Percentiles rank a stretch among this genome's conserved stretches.
phyloP scores from a whole-genome alignment of 2,888 invertebrate genomes.

The Ophion ventricosus region DNA sequence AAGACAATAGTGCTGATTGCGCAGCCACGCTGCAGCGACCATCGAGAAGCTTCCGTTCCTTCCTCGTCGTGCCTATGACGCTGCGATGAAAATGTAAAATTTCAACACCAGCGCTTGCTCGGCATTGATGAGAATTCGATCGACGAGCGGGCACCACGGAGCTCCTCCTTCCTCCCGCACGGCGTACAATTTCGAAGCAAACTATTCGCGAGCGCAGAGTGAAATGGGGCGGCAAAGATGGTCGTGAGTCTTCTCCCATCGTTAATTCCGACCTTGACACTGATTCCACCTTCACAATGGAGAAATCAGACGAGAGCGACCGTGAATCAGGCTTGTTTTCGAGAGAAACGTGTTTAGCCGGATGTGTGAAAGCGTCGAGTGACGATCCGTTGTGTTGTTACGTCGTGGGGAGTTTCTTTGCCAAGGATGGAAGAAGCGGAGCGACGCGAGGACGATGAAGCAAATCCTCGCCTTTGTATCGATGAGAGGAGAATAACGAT shows the following conservation, averaged over 20 bases:
- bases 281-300: conserved; percentile 50
- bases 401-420: no score
- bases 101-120: conserved; percentile 21
- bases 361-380: neutral
- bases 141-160: neutral
- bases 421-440: no score
- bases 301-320: conserved; percentile 61
- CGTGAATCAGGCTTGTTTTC: conserved; percentile 63
- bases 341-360: conserved; percentile 36
- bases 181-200: conserved; percentile 30
- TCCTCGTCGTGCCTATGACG: conserved; percentile 4
- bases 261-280: conserved; percentile 61
- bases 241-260: conserved; percentile 29
- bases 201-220: conserved; percentile 36
- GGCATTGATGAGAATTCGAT: conserved; percentile 50
- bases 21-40: conserved; percentile 21
- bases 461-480: no score
- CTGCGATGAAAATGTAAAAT: conserved; percentile 46
- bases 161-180: neutral
- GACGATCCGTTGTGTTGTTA: neutral
- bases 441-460: no score
- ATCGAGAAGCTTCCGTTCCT: conserved; percentile 15
- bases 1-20: conserved; percentile 66
- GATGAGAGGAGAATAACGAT: no score
- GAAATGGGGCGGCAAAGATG: conserved; percentile 15